Evolutionary conservation across 2,888 invertebrate species (phyloP), one percentile per base, ranked within the genome.

Genomic region (Cosmia trapezina): DNA sequence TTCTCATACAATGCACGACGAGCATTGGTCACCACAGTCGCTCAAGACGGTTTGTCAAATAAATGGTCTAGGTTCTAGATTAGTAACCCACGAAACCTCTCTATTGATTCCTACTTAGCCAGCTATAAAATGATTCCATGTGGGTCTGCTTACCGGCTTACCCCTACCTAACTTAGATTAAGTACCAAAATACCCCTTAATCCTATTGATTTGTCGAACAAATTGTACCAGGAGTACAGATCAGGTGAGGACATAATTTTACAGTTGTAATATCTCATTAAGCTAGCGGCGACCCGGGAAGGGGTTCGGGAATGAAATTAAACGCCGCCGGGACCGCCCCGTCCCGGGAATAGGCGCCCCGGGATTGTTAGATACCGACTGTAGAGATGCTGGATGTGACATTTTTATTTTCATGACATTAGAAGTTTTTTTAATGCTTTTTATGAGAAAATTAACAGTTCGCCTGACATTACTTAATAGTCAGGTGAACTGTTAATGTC

Each of bases 291-390:
- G 84, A 83, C 86, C 83, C 83, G 82, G 86, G 87, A 86, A 79
- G 84, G 86, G 77, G 87, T 86, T 86, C 78, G 83, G 81, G 86
- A 88, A 88, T 90, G 87, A 88, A 90, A 90, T 91, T 89, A 91
- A 89, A 90, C 82, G 88, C 85, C 83, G 66, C 81, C 83, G 80
- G 78, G 80, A 80, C 79, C 76, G 56, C 72, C 57, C 71, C 75
- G 82, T 73, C 83, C 78, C 76, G 84, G 80, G 85, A 73, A 84
- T 77, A 73, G 66, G 73, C 76, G 73, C 73, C 70, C 63, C 68
- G 77, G 78, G 76, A 83, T 70, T 70, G 64, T 62, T 45, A 37
- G 41, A 19, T 37, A 22, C 56, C 33, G 28, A 37, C 59, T 43
- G 7, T 80, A 73, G 12, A 64, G 37, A 1, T 41, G 49, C 85